phyloP scores from a whole-genome alignment of 2,113 vertebrate species.

The Hipposideros armiger region DNA sequence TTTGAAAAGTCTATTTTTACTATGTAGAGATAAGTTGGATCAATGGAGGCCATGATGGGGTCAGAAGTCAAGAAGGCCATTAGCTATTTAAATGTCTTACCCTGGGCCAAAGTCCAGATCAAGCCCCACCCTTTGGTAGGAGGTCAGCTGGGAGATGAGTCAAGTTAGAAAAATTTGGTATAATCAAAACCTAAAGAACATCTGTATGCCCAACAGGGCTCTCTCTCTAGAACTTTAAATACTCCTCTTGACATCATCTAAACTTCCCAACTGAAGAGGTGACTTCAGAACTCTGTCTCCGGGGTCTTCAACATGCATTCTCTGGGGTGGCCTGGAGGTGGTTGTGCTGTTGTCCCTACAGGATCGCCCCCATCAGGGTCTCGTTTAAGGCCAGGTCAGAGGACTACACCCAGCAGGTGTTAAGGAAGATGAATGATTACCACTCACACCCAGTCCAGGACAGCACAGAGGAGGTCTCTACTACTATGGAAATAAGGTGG shows the following conservation, averaged over 20 bases:
- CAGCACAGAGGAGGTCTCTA: not conserved
- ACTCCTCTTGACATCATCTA: not conserved
- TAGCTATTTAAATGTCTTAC: not conserved
- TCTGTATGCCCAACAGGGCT: not conserved
- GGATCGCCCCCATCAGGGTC: not conserved
- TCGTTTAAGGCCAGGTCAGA: not conserved
- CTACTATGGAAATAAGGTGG: not conserved
- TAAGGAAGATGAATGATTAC: not conserved
- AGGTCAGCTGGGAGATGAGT: not conserved
- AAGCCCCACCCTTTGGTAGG: not conserved
- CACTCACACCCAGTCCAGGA: not conserved
- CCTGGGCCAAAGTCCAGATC: not conserved
- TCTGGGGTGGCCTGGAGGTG: not conserved
- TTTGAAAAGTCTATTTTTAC: slow-evolving; percentile 51
- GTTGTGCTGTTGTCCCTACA: not conserved
- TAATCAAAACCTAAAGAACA: not conserved
- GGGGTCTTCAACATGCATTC: not conserved
- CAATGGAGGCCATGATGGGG: not conserved
- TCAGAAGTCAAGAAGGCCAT: slow-evolving; percentile 23
- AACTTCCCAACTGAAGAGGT: not conserved
- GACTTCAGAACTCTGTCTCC: not conserved
- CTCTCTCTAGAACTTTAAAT: not conserved
- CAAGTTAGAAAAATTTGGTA: not conserved
- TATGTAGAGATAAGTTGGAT: not conserved
- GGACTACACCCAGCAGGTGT: not conserved